Percentiles rank a stretch among this genome's conserved stretches.
phyloP scores from a whole-genome alignment of 2,888 invertebrate genomes.

The Beris chalybata region DNA sequence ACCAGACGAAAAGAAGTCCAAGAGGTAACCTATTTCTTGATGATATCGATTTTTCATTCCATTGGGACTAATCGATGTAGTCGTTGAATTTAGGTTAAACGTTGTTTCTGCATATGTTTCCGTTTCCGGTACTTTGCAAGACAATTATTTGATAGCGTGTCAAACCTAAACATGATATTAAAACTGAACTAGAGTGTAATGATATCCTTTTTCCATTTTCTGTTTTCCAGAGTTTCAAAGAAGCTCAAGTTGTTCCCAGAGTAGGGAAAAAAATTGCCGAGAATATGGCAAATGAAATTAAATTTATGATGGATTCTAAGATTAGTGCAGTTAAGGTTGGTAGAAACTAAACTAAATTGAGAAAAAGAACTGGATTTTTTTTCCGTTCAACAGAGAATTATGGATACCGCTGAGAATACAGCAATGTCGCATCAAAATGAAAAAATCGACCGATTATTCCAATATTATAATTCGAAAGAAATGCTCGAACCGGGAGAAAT shows the following conservation, averaged over 20 bases:
- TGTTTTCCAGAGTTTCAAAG: conserved; percentile 71
- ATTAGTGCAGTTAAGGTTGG: conserved; percentile 80
- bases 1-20: conserved; percentile 77
- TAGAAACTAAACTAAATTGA: conserved; percentile 30
- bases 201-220: conserved; percentile 4
- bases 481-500: conserved; percentile 63
- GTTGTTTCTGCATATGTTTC: no score
- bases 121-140: no score
- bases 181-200: not conserved
- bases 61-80: conserved; percentile 19
- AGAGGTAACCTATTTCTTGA: conserved; percentile 61
- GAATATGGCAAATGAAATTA: conserved; percentile 82
- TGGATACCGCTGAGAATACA: conserved; percentile 84
- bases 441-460: conserved; percentile 63
- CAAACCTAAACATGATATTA: no score
- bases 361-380: no score
- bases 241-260: conserved; percentile 72
- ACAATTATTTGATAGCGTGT: no score
- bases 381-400: conserved; percentile 66
- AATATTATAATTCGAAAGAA: conserved; percentile 72
- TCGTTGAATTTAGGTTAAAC: conserved; percentile 15
- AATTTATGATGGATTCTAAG: conserved; percentile 86
- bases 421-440: conserved; percentile 66
- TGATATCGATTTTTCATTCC: conserved; percentile 21
- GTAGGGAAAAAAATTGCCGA: conserved; percentile 78